phyloP scores from a whole-genome alignment of 1,140 invertebrate species.

The Drosophila obscura region DNA sequence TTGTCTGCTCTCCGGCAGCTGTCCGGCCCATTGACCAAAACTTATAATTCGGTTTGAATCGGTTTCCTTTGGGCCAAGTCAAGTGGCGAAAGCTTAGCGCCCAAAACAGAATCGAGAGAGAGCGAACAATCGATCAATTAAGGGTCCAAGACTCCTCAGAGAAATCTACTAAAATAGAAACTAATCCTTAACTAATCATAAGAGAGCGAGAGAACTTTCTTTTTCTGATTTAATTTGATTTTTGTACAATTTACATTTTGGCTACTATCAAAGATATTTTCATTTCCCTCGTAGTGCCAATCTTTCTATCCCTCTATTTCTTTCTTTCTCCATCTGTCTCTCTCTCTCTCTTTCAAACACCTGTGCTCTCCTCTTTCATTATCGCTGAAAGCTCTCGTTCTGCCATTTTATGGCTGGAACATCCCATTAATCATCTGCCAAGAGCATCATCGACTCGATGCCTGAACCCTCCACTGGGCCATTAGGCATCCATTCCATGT shows the following conservation, averaged over 20 bases:
- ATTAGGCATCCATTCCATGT: slow-evolving; percentile 27
- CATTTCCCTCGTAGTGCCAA: too few relatives aligned
- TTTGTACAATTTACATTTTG: too few relatives aligned
- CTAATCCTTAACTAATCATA: too few relatives aligned
- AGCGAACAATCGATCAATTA: too few relatives aligned
- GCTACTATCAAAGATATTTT: too few relatives aligned
- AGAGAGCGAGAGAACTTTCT: too few relatives aligned
- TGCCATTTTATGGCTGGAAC: background rate
- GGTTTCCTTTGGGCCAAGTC: slow-evolving; percentile 20
- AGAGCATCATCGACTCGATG: background rate
- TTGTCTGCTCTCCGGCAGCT: slow-evolving; percentile 39
- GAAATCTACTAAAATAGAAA: background rate
- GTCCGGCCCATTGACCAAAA: slow-evolving; percentile 53
- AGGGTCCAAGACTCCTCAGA: background rate
- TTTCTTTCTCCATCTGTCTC: too few relatives aligned
- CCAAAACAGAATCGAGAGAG: slow-evolving; percentile 7
- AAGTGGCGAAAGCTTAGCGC: slow-evolving; percentile 40
- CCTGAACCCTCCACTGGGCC: slow-evolving; percentile 16
- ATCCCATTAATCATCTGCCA: slow-evolving; percentile 30
- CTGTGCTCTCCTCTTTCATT: background rate
- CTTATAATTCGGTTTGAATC: slow-evolving; percentile 32
- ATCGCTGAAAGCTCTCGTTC: background rate
- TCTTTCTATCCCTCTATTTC: too few relatives aligned
- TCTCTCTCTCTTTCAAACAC: background rate
- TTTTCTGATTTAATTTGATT: too few relatives aligned